Evolutionary conservation across 2,888 invertebrate species (phyloP), one percentile per base, ranked within the genome.

Genomic region (Abrostola tripartita): DNA sequence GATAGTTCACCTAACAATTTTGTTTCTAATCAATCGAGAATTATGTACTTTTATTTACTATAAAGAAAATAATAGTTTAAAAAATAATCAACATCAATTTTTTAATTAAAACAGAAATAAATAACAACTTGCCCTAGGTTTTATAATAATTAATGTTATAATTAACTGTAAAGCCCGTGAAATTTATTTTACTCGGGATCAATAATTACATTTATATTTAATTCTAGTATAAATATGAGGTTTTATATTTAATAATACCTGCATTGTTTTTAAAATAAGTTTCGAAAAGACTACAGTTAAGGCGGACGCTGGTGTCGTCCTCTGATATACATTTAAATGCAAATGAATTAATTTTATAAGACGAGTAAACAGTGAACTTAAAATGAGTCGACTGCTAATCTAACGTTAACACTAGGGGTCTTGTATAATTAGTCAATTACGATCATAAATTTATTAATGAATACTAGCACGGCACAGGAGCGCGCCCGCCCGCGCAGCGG

Each of bases 121-220:
- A 95, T 95, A 95, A 95, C 95, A 95, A 95, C 95, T 95, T 95
- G 94, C 92, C 93, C 94, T 94, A 94, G 86, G 85, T 91, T 91
- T 92, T 91, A 91, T 93, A 91, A 91, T 92, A 92, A 94, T 93
- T 93, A 93, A 92, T 92, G 90, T 93, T 94, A 93, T 90, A 91
- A 93, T 93, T 93, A 94, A 91, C 86, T 92, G 92, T 93, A 93
- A 93, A 93, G 93, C 93, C 94, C 92, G 94, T 93, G 94, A 93
- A 92, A 88, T 92, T 92, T 88, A 92, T 90, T 90, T 92, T 90
- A 93, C 89, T 87, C 90, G 91, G 90, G 83, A 74, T 87, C 87
- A 88, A 90, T 94, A 93, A 93, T 94, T 93, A 94, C 91, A 92
- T 92, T 92, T 89, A 92, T 91, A 91, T 92, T 91, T 88, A 91